A percentile compares a stretch with the other conserved stretches of the same genome.
These are phyloP conservation scores for Fistularia commersonii DNA, from an alignment of 2,797 vertebrate genomes.

Conservation along the genomic window DNA sequence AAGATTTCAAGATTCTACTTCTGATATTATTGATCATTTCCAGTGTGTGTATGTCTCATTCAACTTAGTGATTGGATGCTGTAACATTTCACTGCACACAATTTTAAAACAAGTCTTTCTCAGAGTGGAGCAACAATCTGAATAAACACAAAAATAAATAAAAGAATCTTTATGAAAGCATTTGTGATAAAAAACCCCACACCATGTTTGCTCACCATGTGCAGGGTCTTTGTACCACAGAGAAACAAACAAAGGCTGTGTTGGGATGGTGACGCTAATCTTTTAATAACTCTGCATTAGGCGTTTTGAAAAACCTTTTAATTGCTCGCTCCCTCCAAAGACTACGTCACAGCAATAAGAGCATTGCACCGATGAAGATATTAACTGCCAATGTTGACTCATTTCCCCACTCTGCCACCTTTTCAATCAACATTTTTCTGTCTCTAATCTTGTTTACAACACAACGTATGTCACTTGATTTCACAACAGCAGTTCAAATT, in stretches of 20 bases:
- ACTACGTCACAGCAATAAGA: constrained; percentile 37
- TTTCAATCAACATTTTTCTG: constrained; percentile 20
- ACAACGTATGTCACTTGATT: constrained; percentile 39
- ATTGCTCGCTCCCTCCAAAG: constrained; percentile 41
- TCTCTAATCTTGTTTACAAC: constrained; percentile 36
- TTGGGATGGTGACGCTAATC: constrained; percentile 74
- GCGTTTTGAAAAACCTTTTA: constrained; percentile 51
- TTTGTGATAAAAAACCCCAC: too few species aligned
- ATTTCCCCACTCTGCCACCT: constrained; percentile 19
- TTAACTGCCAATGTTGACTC: constrained; percentile 36
- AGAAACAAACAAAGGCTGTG: constrained; percentile 64
- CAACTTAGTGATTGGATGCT: too few species aligned
- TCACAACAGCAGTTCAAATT: constrained; percentile 26
- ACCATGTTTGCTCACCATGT: constrained; percentile 12
- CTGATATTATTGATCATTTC: too few species aligned
- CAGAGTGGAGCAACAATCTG: too few species aligned
- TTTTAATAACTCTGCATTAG: constrained; percentile 75
- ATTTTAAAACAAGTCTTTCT: too few species aligned
- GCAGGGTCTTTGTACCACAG: constrained; percentile 60
- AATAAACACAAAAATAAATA: too few species aligned
- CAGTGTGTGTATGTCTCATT: too few species aligned
- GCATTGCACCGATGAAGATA: constrained; percentile 37
- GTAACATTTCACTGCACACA: too few species aligned
- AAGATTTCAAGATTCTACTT: too few species aligned
- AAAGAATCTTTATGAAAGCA: too few species aligned